Evolutionary conservation across 2,888 invertebrate genomes (phyloP).

Genomic region (Acanthoscelides obtectus): DNA sequence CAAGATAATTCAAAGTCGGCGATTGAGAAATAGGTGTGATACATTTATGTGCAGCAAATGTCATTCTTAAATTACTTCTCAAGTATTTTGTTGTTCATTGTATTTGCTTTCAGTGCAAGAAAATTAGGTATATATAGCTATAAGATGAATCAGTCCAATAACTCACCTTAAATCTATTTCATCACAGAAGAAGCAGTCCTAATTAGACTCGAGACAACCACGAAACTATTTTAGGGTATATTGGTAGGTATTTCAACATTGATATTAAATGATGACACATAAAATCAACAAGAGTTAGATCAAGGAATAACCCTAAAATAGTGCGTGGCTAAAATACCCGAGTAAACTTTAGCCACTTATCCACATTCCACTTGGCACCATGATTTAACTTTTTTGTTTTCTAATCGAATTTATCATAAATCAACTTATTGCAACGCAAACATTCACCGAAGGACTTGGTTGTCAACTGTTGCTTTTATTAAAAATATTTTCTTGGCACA

Average conservation of each 20-base stretch:
- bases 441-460: constrained; percentile 21
- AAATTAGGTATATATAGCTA: background rate
- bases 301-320: background rate
- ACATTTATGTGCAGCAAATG: background rate
- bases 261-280: background rate
- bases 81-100: background rate
- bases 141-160: background rate
- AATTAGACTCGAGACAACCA: background rate
- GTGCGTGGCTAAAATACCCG: background rate
- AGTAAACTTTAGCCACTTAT: background rate
- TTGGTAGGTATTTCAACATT: background rate
- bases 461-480: constrained; percentile 40
- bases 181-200: background rate
- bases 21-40: background rate
- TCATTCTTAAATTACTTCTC: background rate
- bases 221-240: background rate
- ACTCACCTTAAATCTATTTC: background rate
- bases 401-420: background rate
- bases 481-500: constrained; percentile 20
- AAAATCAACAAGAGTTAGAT: background rate
- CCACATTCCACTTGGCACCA: background rate
- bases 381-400: background rate
- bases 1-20: background rate
- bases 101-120: background rate
- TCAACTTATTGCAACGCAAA: background rate